A percentile compares a stretch with the other conserved stretches of the same genome.
Evolutionary conservation across 2,797 vertebrate genomes (phyloP).

Genomic region (Anableps anableps): DNA sequence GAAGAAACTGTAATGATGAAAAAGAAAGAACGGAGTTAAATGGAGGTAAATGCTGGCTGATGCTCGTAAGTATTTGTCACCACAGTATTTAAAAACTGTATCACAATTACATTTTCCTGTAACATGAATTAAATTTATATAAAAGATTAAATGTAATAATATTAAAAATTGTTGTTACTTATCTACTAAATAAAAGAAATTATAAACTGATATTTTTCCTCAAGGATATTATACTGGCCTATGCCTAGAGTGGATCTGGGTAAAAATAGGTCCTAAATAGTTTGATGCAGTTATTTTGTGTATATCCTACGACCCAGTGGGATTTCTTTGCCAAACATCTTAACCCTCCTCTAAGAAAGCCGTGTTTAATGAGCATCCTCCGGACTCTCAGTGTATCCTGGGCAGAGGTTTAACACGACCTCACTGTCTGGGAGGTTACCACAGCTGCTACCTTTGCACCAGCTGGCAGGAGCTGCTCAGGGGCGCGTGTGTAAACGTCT

Average conservation of each 20-base stretch:
- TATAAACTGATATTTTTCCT: no score
- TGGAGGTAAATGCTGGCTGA: no score
- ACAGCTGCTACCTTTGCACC: conserved; percentile 61
- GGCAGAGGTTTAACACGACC: conserved; percentile 36
- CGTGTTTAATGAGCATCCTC: conserved; percentile 49
- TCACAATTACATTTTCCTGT: no score
- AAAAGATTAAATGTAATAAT: no score
- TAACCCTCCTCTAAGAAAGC: conserved; percentile 32
- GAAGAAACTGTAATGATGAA: no score
- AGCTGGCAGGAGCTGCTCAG: conserved; percentile 57
- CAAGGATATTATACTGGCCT: background rate
- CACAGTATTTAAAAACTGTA: no score
- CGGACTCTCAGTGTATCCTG: conserved; percentile 15
- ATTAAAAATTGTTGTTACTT: no score
- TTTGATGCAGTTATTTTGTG: background rate
- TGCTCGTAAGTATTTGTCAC: no score
- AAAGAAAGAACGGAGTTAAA: no score
- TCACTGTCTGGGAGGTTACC: conserved; percentile 44
- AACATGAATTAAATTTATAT: no score
- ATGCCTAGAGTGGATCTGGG: background rate
- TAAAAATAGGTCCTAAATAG: conserved; percentile 3
- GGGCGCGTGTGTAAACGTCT: conserved; percentile 44
- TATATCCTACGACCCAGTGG: conserved; percentile 6
- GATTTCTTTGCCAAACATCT: conserved; percentile 36
- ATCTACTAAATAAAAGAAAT: no score